Base-by-base conservation (phyloP, 2,797 vertebrate species). In the Balearica regulorum region DNA sequence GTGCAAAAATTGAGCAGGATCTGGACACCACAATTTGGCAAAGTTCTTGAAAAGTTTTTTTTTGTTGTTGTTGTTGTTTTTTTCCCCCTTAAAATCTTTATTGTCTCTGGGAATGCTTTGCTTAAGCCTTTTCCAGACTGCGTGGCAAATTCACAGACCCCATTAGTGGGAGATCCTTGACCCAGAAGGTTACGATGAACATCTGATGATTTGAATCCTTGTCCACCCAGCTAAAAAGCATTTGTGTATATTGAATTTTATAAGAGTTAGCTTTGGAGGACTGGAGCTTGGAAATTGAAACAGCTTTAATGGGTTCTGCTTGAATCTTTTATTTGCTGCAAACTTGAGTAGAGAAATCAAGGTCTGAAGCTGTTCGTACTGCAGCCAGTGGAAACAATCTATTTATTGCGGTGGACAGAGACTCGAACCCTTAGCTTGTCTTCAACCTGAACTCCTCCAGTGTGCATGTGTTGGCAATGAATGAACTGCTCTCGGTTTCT, bases 371-470 rank as follows among this genome's bases (percentile, higher is more conserved):
- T 60, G 55, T 53, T 80, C 44, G 69, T 90, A 25, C 71, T 70
- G 61, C 31, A 68, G 91, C 43, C 76, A 49, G 84, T 71, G 75
- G 84, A 91, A 94, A 94, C 22, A 54, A 87, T 48, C 68, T 72
- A 68, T 93, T 95, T 87, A 83, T 82, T 85, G 87, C 49, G 72
- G 62, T 8, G 76, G 60, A 37, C 6, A 44, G 44, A 78, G 46
- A 51, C 58, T 97, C 81, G 72, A 93, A 25, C 61, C 66, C 83
- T 54, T 57, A 79, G 64, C 72, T 93, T 22, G 73, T 71, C 77
- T 83, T 89, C 91, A 94, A 65, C 94, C 94, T 96, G 91, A 96
- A 62, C 85, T 76, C 85, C 49, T 90, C 48, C 68, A 29, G 93
- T 17, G 37, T 94, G 75, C 80, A 54, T 25, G 24, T 0, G 0